Percentiles rank a stretch among this genome's conserved stretches.
phyloP scores from a whole-genome alignment of 2,113 vertebrate species.

The Tupaia chinensis region DNA sequence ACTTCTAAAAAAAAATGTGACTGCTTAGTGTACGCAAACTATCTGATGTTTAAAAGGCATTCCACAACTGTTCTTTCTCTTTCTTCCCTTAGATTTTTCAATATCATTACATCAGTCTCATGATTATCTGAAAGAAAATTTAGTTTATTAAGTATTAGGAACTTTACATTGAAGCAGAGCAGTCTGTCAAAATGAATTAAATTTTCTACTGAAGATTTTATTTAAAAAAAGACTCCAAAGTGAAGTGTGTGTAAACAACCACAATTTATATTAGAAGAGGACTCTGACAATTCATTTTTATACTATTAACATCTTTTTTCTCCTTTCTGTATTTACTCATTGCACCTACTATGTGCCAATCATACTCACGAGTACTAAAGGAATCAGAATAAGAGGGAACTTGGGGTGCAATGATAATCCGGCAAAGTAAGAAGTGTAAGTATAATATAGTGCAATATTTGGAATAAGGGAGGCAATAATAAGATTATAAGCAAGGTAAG shows the following conservation, averaged over 20 bases:
- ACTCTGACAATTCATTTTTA: background rate
- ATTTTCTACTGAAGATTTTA: background rate
- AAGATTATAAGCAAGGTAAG: background rate
- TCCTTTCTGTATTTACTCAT: background rate
- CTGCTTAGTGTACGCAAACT: background rate
- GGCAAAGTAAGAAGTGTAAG: background rate
- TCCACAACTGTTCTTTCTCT: background rate
- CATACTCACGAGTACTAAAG: background rate
- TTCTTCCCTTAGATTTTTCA: background rate
- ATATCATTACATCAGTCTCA: background rate
- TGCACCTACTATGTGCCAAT: no score
- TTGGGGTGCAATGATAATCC: background rate
- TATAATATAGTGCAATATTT: background rate
- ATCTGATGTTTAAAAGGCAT: background rate
- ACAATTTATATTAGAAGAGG: background rate
- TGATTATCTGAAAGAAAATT: background rate
- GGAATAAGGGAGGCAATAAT: background rate
- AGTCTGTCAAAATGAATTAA: background rate
- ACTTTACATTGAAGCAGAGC: background rate
- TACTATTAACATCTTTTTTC: background rate
- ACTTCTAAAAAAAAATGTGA: no score
- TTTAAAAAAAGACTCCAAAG: background rate
- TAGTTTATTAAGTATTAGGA: background rate
- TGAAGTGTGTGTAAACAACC: background rate
- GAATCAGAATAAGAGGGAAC: background rate